Conservation (phyloP, 1,140 invertebrate species). For the Hyles vespertilio region DNA sequence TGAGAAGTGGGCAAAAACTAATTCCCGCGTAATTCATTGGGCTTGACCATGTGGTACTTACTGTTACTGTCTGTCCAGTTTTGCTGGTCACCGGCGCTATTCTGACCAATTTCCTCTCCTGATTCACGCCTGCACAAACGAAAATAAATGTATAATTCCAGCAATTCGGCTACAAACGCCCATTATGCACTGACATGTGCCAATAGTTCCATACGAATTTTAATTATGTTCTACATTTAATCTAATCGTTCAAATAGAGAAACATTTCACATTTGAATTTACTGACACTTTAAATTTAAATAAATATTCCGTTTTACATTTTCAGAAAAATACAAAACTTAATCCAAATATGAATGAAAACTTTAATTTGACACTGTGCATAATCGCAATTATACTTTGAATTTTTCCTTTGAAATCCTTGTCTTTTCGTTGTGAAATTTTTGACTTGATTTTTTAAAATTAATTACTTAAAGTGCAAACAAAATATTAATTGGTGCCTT, state of each 20-base stretch:
- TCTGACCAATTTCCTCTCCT: slow-evolving; percentile 53
- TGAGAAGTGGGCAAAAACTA: no score
- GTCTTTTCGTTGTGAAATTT: no score
- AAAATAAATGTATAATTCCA: slow-evolving; percentile 9
- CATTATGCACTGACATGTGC: not conserved
- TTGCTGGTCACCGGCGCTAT: slow-evolving; percentile 46
- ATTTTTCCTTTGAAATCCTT: no score
- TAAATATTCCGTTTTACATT: not conserved
- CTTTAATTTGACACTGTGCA: no score
- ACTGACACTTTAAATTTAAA: slow-evolving; percentile 4
- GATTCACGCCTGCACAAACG: slow-evolving; percentile 36
- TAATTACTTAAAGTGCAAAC: no score
- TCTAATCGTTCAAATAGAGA: slow-evolving; percentile 38
- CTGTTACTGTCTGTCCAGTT: slow-evolving; percentile 21
- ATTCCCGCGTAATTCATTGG: no score
- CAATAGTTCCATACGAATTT: not conserved
- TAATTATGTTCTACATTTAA: slow-evolving; percentile 27
- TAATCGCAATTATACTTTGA: no score
- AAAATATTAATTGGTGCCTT: no score
- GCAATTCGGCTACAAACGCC: not conserved
- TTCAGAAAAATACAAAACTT: not conserved
- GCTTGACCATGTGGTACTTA: slow-evolving; percentile 19
- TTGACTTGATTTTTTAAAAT: no score
- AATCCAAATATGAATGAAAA: no score
- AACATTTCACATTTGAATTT: slow-evolving; percentile 21